These are phyloP conservation scores for Diplodus puntazzo DNA, from an alignment of 2,797 vertebrate species.

Conservation along the genomic window DNA sequence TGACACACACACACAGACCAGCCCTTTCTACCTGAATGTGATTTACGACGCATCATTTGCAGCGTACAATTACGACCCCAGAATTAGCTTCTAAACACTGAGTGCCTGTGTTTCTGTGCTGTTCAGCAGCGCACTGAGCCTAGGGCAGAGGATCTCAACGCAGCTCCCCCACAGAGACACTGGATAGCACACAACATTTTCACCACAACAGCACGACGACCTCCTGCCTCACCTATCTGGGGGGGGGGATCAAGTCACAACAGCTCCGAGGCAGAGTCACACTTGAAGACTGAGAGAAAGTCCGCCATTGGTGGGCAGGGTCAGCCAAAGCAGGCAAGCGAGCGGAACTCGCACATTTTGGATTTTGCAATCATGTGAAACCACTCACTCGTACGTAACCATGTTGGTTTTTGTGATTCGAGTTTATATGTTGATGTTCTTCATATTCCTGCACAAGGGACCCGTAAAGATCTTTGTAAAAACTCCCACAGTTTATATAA, in stretches of 20 bases:
- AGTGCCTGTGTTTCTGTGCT: slow-evolving; percentile 52
- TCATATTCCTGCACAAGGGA: slow-evolving; percentile 52
- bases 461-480: slow-evolving; percentile 56
- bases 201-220: slow-evolving; percentile 11
- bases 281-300: slow-evolving; percentile 40
- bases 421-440: slow-evolving; percentile 50
- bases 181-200: slow-evolving; percentile 34
- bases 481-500: slow-evolving; percentile 54
- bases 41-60: slow-evolving; percentile 73
- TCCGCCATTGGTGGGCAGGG: slow-evolving; percentile 18
- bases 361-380: slow-evolving; percentile 59
- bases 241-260: slow-evolving; percentile 43
- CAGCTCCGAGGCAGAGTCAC: slow-evolving; percentile 52
- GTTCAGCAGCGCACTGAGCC: slow-evolving; percentile 49
- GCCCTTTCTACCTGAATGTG: slow-evolving; percentile 57
- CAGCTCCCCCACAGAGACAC: slow-evolving; percentile 43
- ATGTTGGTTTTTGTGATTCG: slow-evolving; percentile 49
- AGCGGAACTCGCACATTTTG: slow-evolving; percentile 39
- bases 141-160: slow-evolving; percentile 51
- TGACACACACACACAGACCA: slow-evolving; percentile 19
- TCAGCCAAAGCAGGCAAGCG: slow-evolving; percentile 34
- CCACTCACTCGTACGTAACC: slow-evolving; percentile 36
- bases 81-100: slow-evolving; percentile 63
- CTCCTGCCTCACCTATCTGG: slow-evolving; percentile 42
- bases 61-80: slow-evolving; percentile 66